These are phyloP conservation scores for Coptodon bakossiorum DNA, from an alignment of 2,113 vertebrate genomes.

Conservation along the genomic window DNA sequence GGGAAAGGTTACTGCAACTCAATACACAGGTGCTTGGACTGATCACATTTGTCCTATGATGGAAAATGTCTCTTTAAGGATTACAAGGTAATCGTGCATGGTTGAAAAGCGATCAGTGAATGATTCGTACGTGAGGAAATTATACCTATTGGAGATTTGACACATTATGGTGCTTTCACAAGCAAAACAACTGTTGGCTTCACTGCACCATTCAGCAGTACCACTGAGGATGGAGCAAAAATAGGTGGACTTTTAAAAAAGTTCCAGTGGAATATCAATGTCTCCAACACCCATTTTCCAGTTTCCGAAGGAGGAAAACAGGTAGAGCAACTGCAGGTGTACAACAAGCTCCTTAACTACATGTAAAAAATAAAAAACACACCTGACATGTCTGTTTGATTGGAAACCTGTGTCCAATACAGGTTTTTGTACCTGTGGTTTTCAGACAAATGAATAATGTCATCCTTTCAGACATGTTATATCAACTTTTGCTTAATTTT, in stretches of 20 bases:
- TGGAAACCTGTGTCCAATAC: neutral
- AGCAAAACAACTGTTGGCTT: neutral
- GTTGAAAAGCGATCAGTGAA: neutral
- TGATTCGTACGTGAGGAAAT: fast-evolving
- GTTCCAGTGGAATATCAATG: neutral
- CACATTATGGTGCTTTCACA: neutral
- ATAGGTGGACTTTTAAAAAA: neutral
- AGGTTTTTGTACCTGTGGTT: neutral
- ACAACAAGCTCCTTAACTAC: neutral
- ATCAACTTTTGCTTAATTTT: neutral
- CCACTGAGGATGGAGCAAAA: neutral
- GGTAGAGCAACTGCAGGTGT: neutral
- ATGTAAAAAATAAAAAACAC: neutral
- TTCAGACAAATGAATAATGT: neutral
- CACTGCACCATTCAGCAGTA: neutral
- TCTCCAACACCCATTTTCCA: neutral
- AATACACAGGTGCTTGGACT: neutral
- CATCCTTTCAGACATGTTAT: neutral
- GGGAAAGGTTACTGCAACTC: neutral
- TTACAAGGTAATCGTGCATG: neutral
- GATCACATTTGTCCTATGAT: neutral
- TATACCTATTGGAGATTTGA: neutral
- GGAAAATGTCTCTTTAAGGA: neutral
- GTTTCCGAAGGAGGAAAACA: fast-evolving
- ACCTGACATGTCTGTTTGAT: neutral